Base-by-base conservation (phyloP, 2,797 vertebrate genomes). In the Myotis findleyi region DNA sequence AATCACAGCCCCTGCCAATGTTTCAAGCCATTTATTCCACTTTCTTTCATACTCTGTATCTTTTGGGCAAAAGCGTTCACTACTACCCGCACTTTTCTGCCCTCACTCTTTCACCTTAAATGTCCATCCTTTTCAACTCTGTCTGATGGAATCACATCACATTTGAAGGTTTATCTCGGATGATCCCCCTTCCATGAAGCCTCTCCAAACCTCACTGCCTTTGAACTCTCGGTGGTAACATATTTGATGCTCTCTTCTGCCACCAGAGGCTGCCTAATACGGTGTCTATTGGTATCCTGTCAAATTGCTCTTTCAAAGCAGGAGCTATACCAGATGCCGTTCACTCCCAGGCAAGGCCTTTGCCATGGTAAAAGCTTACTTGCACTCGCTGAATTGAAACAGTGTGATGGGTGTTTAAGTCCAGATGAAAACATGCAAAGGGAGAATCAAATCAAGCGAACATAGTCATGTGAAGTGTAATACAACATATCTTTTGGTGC, bases 301-400 rank as follows among this genome's bases (percentile, higher is more conserved):
- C 76, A 68, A 55, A 44, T 55, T 71, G 51, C n/a, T 84, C 47
- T 38, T 90, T 53, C 14, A 85, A 72, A 89, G 81, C 36, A 94
- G 57, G 44, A 33, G 27, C 33, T 30, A 23, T 18, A 21, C 49
- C 23, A 57, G 62, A 64, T 30, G 33, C 72, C 75, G 13, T 75
- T 91, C 53, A 36, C 11, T 4, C 30, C 30, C 3, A 47, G 7
- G 13, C 64, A 86, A 91, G 69, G 6, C 12, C 64, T 96, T 82
- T 30, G 62, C 13, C 5, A 2, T 27, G 33, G 51, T 44, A 14
- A 94, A 73, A 59, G 7, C 55, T 91, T 69, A 51, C 16, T 76
- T 55, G 53, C 49, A 23, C 6, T 69, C n/a, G 49, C 49, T 57
- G 41, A 93, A 71, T 51, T 53, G 49, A 71, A 64, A 68, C 2